Conservation (phyloP, 2,888 invertebrate genomes). For the Cephus pulcher region DNA sequence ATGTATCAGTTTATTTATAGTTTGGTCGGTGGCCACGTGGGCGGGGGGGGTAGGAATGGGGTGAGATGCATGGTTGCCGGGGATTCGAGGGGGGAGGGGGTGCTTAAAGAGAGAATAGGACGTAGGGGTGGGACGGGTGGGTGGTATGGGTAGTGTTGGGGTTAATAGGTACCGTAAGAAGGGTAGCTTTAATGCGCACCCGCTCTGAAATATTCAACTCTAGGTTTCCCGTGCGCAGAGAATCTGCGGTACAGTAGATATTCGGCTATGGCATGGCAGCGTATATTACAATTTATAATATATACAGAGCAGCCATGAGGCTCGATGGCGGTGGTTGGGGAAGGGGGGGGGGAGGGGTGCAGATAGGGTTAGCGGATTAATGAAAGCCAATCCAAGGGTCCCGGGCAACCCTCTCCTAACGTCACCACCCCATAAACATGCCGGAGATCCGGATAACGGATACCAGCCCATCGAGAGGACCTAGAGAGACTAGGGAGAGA, state of each 20-base stretch:
- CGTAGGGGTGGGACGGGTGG: constrained; percentile 10
- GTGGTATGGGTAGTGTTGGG: constrained; percentile 49
- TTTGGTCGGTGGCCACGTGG: constrained; percentile 37
- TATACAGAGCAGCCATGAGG: constrained; percentile 32
- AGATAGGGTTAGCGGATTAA: constrained; percentile 63
- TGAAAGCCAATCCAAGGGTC: constrained; percentile 62
- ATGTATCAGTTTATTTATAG: constrained; percentile 50
- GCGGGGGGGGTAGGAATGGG: constrained; percentile 14
- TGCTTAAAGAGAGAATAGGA: background rate
- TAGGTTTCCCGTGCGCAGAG: constrained; percentile 52
- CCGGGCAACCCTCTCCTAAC: constrained; percentile 46
- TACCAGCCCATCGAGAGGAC: constrained; percentile 19
- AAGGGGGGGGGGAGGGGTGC: constrained; percentile 22
- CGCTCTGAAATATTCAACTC: constrained; percentile 64
- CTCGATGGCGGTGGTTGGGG: constrained; percentile 30
- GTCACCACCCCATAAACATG: constrained; percentile 58
- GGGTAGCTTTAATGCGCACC: constrained; percentile 64
- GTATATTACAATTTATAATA: constrained; percentile 63
- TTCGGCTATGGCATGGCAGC: constrained; percentile 44
- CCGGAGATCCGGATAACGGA: constrained; percentile 50
- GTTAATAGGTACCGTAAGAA: constrained; percentile 64
- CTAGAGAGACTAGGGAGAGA: background rate
- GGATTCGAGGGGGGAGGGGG: background rate
- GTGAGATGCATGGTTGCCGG: background rate
- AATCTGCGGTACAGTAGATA: constrained; percentile 58